Conservation (phyloP, 2,797 vertebrate genomes). For the Trematomus bernacchii region DNA sequence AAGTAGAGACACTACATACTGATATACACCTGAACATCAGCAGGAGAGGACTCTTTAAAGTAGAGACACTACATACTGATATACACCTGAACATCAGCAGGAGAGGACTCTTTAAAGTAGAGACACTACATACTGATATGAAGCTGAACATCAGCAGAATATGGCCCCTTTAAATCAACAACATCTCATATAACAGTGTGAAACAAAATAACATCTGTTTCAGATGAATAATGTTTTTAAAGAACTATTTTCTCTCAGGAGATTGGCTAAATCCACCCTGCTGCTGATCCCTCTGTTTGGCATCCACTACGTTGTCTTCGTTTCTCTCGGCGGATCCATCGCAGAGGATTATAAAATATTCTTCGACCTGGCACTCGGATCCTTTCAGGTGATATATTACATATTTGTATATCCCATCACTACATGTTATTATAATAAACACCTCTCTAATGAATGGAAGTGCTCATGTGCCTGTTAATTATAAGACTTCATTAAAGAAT, state of each 20-base stretch:
- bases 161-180: background rate
- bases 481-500: too few relatives aligned
- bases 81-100: too few relatives aligned
- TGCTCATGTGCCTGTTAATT: background rate
- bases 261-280: constrained; percentile 93
- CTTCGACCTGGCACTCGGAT: constrained; percentile 92
- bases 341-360: constrained; percentile 88
- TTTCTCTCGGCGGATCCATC: constrained; percentile 85
- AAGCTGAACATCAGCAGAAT: too few relatives aligned
- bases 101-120: too few relatives aligned
- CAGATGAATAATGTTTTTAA: background rate
- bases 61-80: too few relatives aligned
- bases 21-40: too few relatives aligned
- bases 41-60: too few relatives aligned
- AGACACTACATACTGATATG: too few relatives aligned
- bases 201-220: background rate
- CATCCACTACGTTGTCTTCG: constrained; percentile 93
- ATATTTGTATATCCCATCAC: too few relatives aligned
- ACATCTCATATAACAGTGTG: too few relatives aligned
- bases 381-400: constrained; percentile 89
- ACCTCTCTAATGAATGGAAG: background rate
- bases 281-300: constrained; percentile 94
- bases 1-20: too few relatives aligned
- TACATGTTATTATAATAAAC: background rate
- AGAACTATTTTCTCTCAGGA: constrained; percentile 75